Evolutionary conservation across 2,888 invertebrate genomes (phyloP).

Genomic region (Rhagophthalmus giganteus): DNA sequence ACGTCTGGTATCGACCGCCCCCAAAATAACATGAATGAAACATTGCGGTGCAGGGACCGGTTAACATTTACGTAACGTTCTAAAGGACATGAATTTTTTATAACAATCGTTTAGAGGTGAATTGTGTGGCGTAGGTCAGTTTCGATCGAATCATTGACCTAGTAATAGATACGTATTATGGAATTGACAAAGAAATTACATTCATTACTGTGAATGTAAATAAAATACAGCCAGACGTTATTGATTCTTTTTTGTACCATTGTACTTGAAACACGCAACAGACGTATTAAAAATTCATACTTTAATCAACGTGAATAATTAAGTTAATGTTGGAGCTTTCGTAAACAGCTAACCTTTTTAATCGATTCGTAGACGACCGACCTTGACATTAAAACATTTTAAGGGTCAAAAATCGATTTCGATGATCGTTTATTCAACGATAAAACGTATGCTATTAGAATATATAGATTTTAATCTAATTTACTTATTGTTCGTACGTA

Average conservation of each 20-base stretch:
- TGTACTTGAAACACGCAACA: too few relatives aligned
- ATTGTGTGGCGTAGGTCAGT: conserved; percentile 16
- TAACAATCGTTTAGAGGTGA: conserved; percentile 19
- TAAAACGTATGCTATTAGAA: too few relatives aligned
- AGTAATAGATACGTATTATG: conserved; percentile 8
- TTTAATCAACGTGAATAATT: too few relatives aligned
- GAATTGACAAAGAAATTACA: conserved; percentile 1
- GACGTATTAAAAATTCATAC: too few relatives aligned
- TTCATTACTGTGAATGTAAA: background rate
- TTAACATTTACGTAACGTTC: conserved; percentile 16
- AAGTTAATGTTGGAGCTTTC: too few relatives aligned
- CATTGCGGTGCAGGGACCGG: conserved; percentile 15
- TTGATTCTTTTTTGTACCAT: background rate
- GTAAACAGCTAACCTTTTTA: too few relatives aligned
- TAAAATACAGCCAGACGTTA: background rate
- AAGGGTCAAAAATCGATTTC: too few relatives aligned
- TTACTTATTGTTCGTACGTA: too few relatives aligned
- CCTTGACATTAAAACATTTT: too few relatives aligned
- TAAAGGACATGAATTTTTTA: conserved; percentile 10
- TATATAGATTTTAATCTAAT: too few relatives aligned
- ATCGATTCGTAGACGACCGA: too few relatives aligned
- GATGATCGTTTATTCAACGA: too few relatives aligned
- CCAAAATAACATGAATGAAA: conserved; percentile 22
- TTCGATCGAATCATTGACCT: conserved; percentile 21
- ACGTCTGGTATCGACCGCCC: conserved; percentile 8